phyloP scores from a whole-genome alignment of 1,140 invertebrate species.

The Sminthurinus signatus region DNA sequence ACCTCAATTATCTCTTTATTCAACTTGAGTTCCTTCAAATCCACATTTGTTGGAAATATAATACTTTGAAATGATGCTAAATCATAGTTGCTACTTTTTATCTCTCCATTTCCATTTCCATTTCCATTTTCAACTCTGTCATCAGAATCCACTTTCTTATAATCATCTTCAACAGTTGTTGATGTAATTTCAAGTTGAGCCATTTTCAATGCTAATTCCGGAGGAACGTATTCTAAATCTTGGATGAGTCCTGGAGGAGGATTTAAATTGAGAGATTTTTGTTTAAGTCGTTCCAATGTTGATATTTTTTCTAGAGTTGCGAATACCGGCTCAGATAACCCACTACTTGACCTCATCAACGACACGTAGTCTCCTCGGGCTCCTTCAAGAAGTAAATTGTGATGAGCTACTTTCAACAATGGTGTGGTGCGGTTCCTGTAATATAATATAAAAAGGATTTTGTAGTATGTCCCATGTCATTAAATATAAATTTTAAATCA shows the following conservation, averaged over 20 bases:
- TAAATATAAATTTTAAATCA: not conserved
- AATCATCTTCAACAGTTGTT: too few species aligned
- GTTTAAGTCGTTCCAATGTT: constrained; percentile 28
- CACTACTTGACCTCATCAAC: constrained; percentile 11
- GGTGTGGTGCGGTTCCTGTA: constrained; percentile 27
- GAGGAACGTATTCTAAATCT: constrained; percentile 26
- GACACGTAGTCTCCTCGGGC: constrained; percentile 27
- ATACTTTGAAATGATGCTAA: constrained; percentile 29
- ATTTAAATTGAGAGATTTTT: constrained; percentile 22
- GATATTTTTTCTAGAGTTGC: constrained; percentile 24
- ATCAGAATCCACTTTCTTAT: too few species aligned
- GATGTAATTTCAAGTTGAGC: not conserved
- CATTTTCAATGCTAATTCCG: not conserved
- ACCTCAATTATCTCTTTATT: not conserved
- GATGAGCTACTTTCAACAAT: not conserved
- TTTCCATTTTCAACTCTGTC: too few species aligned
- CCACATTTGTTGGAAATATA: constrained; percentile 21
- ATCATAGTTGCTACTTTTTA: constrained; percentile 23
- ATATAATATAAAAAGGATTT: constrained; percentile 10
- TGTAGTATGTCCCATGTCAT: too few species aligned
- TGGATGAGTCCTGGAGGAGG: constrained; percentile 26
- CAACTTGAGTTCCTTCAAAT: not conserved
- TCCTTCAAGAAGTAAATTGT: not conserved
- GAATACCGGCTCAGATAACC: not conserved
- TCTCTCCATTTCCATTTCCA: too few species aligned